Percentiles rank a stretch among this genome's conserved stretches.
phyloP scores from a whole-genome alignment of 2,888 invertebrate species.

The Ligdia adustata region DNA sequence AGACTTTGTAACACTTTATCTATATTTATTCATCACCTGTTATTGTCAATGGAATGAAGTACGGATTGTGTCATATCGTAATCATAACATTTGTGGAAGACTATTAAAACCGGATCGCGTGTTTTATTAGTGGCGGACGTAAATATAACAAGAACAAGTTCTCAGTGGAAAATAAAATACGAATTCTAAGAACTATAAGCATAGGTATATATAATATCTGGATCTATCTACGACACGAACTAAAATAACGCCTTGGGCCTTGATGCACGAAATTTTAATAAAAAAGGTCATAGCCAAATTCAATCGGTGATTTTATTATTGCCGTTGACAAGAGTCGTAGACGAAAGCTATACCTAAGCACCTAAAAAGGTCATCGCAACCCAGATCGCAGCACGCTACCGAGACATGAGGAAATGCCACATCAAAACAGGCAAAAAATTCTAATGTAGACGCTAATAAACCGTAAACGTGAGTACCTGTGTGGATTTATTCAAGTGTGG shows the following conservation, averaged over 20 bases:
- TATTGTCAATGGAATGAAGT: slow-evolving; percentile 26
- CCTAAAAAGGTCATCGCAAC: not conserved
- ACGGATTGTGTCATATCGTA: slow-evolving; percentile 24
- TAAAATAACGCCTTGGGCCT: not conserved
- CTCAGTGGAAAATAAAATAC: slow-evolving; percentile 12
- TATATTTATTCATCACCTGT: slow-evolving; percentile 24
- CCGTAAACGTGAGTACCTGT: not conserved
- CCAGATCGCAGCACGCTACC: slow-evolving; percentile 2
- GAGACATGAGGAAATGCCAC: slow-evolving; percentile 1
- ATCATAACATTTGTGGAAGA: slow-evolving; percentile 20
- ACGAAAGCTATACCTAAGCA: not conserved
- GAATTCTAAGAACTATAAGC: slow-evolving; percentile 8
- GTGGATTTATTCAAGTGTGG: too few species aligned
- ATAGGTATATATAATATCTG: not conserved
- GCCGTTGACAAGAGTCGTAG: not conserved
- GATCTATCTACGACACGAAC: not conserved
- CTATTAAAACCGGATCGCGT: slow-evolving; percentile 21
- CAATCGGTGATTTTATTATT: too few species aligned
- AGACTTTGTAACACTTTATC: slow-evolving; percentile 6
- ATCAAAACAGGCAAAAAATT: not conserved
- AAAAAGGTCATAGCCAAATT: too few species aligned
- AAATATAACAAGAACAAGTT: slow-evolving; percentile 23
- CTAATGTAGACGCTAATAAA: too few species aligned
- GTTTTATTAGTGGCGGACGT: slow-evolving; percentile 19
- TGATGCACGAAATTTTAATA: too few species aligned